Base-by-base conservation (phyloP, 2,797 vertebrate species). In the Allobates femoralis region DNA sequence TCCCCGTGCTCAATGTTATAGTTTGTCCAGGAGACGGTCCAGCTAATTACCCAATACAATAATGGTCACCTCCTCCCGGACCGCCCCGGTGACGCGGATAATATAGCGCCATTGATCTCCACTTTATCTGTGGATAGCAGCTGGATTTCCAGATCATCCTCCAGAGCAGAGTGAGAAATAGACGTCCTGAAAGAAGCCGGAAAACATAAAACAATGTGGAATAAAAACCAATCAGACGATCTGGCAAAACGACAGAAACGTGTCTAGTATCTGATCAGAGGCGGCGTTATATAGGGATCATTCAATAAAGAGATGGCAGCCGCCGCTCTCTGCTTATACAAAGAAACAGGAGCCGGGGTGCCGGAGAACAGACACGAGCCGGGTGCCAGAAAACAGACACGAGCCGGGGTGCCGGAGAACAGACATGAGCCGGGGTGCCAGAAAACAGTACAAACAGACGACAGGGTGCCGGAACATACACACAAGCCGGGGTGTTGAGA, bases 41-140 rank as follows among this genome's bases (percentile, higher is more conserved):
- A 41, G 75, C 41, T 56, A 85, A 67, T 78, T 14, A 83, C 62
- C 56, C 46, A 51, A 18, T 21, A 12, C 14, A 7, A 16, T 55
- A 15, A 71, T 71, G 26, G 26, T 32, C 19, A 12, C 19, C 62
- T 23, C 79, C 46, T 46, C 37, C 64, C 5, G 19, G 7, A 34
- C 19, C 6, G 80, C 84, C 77, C 84, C 80, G 77, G 51, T 85
- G 77, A 80, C 66, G n/a, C 55, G 11, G 1, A 10, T 77, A 80
- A 77, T 73, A 85, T 79, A 46, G 64, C 28, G 16, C 51, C 84
- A 85, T 85, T 85, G 64, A 85, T 79, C 50, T 60, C 62, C 56
- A 58, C 55, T 85, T 78, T 85, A 78, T 85, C 83, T 85, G 30
- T 30, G 51, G 46, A 53, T 53, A 62, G 75, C 83, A 85, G 74